These are phyloP conservation scores for Craniophora ligustri DNA, from an alignment of 2,888 invertebrate species.

Conservation along the genomic window DNA sequence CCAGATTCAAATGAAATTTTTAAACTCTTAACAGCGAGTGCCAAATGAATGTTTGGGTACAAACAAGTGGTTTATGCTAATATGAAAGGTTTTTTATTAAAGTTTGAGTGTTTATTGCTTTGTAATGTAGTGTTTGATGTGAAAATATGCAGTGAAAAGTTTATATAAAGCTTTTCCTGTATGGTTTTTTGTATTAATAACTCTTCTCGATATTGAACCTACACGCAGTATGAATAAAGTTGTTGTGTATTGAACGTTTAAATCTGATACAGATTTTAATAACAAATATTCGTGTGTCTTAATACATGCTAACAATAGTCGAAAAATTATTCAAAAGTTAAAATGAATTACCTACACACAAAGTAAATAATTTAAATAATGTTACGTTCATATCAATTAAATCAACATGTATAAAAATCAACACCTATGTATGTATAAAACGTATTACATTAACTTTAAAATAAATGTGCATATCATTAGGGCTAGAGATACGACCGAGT, in stretches of 20 bases:
- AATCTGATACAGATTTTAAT: no score
- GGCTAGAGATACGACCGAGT: conserved; percentile 74
- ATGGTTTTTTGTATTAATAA: no score
- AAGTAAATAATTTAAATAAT: conserved; percentile 24
- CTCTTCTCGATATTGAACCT: no score
- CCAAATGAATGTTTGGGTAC: conserved; percentile 46
- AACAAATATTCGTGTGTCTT: no score
- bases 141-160: no score
- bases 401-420: no score
- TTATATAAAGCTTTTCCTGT: no score
- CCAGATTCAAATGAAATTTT: conserved; percentile 65
- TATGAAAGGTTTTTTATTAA: conserved; percentile 23
- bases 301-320: no score
- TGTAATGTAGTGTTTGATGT: conserved; percentile 9
- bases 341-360: conserved; percentile 8
- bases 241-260: no score
- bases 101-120: conserved; percentile 6
- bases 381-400: conserved; percentile 45
- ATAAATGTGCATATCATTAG: conserved; percentile 88
- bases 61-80: conserved; percentile 46
- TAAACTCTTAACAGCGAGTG: conserved; percentile 49
- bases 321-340: no score
- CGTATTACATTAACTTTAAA: conserved; percentile 72
- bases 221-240: no score
- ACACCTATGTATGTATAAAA: no score